These are phyloP conservation scores for Julus scandinavius DNA, from an alignment of 2,888 invertebrate genomes.

Conservation along the genomic window DNA sequence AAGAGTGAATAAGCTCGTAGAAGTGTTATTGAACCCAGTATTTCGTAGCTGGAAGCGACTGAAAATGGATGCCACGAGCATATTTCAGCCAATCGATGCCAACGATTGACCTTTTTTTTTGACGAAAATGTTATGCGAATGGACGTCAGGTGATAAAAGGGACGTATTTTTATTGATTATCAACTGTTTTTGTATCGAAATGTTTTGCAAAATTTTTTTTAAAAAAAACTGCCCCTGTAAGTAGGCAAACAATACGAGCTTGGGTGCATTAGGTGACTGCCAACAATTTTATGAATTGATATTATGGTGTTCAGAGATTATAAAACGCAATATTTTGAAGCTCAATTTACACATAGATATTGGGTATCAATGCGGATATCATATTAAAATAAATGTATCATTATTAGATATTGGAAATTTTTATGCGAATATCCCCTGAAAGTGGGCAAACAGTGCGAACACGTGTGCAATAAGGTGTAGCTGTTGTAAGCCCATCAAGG, in stretches of 20 bases:
- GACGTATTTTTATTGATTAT: background rate
- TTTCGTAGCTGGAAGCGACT: background rate
- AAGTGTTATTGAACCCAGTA: slow-evolving; percentile 4
- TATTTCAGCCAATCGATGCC: background rate
- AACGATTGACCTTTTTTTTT: background rate
- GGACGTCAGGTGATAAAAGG: background rate
- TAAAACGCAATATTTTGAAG: too few species aligned
- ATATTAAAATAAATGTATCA: too few species aligned
- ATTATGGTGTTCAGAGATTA: background rate
- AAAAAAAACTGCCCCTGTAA: background rate
- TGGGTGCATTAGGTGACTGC: background rate
- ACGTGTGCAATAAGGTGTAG: too few species aligned
- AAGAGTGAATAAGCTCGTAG: slow-evolving; percentile 17
- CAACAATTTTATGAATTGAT: background rate
- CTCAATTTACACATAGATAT: too few species aligned
- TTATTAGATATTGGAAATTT: too few species aligned
- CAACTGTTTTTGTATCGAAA: background rate
- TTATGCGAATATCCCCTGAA: too few species aligned
- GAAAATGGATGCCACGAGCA: background rate
- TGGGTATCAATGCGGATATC: too few species aligned
- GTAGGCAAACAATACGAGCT: background rate
- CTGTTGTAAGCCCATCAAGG: too few species aligned
- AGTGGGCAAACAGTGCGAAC: too few species aligned
- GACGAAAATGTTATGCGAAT: background rate
- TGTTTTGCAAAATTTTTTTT: background rate